Percentiles rank a stretch among this genome's conserved stretches.
phyloP scores from a whole-genome alignment of 2,888 invertebrate genomes.

The Sinelater perroti region DNA sequence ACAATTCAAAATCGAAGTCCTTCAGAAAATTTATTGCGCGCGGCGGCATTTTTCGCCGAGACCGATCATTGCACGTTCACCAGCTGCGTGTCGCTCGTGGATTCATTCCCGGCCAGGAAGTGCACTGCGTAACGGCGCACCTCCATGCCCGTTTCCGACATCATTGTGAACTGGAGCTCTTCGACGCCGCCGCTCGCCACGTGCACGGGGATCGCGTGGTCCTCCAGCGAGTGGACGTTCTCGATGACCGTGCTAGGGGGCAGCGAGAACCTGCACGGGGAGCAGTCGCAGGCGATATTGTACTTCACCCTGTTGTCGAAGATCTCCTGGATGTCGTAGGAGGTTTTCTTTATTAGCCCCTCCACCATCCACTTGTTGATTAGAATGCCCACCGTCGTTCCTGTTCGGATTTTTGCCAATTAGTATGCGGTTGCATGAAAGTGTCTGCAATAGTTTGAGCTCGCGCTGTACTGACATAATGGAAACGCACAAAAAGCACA shows the following conservation, averaged over 20 bases:
- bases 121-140: slow-evolving; percentile 49
- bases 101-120: slow-evolving; percentile 6
- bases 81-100: neutral
- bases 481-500: too few relatives aligned
- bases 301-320: slow-evolving; percentile 13
- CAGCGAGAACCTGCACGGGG: slow-evolving; percentile 26
- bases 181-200: neutral
- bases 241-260: slow-evolving; percentile 52
- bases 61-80: slow-evolving; percentile 13
- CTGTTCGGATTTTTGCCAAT: slow-evolving; percentile 19
- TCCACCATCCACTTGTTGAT: slow-evolving; percentile 31
- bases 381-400: slow-evolving; percentile 32
- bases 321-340: slow-evolving; percentile 6
- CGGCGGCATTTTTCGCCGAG: slow-evolving; percentile 3
- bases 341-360: slow-evolving; percentile 6
- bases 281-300: neutral
- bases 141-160: slow-evolving; percentile 63
- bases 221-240: slow-evolving; percentile 57
- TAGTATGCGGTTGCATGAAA: neutral
- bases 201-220: slow-evolving; percentile 5
- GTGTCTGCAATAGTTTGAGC: neutral
- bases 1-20: slow-evolving; percentile 18
- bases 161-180: slow-evolving; percentile 52
- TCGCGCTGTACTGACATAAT: too few relatives aligned
- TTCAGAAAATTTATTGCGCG: slow-evolving; percentile 19